Percentiles rank a stretch among this genome's conserved stretches.
Conservation (phyloP, 1,140 invertebrate species). For the Lepidurus arcticus region DNA sequence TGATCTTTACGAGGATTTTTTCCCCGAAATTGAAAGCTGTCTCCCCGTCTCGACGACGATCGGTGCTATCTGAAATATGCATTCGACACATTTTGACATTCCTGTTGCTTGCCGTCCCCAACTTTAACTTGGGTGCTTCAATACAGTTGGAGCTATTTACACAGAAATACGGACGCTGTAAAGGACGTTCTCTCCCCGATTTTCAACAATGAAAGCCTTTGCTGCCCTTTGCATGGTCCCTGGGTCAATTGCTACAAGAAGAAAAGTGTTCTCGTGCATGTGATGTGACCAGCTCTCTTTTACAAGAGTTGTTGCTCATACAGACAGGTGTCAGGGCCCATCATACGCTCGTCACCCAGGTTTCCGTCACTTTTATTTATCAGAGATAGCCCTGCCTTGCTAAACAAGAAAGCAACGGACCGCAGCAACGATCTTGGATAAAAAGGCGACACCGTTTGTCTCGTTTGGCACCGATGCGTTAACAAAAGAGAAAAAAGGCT, state of each 20-base stretch:
- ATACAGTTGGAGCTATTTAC: no score
- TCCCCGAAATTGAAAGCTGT: no score
- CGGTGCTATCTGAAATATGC: no score
- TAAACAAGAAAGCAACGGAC: constrained; percentile 3
- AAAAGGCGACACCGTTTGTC: neutral
- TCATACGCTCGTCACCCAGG: constrained; percentile 1
- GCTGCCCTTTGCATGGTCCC: no score
- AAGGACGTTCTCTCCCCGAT: no score
- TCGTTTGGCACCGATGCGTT: constrained; percentile 4
- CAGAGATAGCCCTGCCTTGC: neutral
- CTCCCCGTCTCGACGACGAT: no score
- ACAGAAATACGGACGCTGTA: no score
- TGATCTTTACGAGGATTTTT: no score
- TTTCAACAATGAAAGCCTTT: no score
- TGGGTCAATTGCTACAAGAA: neutral
- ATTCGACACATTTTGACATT: no score
- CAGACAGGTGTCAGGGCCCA: neutral
- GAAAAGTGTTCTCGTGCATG: neutral
- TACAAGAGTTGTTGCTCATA: neutral
- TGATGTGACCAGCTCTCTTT: neutral
- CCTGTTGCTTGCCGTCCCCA: no score
- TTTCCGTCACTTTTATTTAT: neutral
- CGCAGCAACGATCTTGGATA: neutral
- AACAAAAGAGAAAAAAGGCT: neutral
- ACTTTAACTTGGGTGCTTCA: no score